Evolutionary conservation across 2,797 vertebrate genomes (phyloP).

Genomic region (Gadopsis marmoratus): DNA sequence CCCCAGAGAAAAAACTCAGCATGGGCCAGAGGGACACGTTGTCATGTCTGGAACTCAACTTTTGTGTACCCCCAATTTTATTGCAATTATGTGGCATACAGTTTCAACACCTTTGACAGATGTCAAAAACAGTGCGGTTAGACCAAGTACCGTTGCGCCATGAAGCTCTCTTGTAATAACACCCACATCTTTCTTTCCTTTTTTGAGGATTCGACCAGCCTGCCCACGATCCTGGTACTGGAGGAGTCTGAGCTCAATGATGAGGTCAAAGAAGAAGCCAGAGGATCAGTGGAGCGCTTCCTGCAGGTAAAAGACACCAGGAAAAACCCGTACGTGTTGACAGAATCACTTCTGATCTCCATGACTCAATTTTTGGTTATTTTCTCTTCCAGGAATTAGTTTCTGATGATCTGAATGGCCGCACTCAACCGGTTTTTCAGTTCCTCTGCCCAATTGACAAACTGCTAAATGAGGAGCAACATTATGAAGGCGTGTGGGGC

Average conservation of each 20-base stretch:
- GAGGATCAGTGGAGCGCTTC: constrained; percentile 73
- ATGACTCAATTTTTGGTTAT: not conserved
- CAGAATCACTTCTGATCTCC: not conserved
- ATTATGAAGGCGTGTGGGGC: constrained; percentile 79
- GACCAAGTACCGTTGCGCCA: not conserved
- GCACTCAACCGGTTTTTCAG: constrained; percentile 82
- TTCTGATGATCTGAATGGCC: constrained; percentile 72
- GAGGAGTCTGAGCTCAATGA: constrained; percentile 52
- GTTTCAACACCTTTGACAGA: not conserved
- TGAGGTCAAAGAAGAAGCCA: constrained; percentile 66
- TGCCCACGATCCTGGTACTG: constrained; percentile 68
- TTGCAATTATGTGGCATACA: not conserved
- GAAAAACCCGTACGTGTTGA: not conserved
- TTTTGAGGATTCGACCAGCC: constrained; percentile 73
- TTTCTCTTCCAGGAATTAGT: constrained; percentile 77
- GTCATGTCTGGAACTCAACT: constrained; percentile 24
- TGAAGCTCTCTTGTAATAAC: not conserved
- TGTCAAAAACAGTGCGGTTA: not conserved
- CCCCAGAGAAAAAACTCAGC: not conserved
- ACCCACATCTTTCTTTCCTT: not conserved
- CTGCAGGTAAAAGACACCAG: constrained; percentile 76
- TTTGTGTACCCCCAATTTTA: not conserved
- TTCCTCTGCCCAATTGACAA: constrained; percentile 84
- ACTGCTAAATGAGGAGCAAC: constrained; percentile 78
- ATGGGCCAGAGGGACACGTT: not conserved